phyloP scores from a whole-genome alignment of 2,797 vertebrate genomes.

The Sebastes hubbsi region DNA sequence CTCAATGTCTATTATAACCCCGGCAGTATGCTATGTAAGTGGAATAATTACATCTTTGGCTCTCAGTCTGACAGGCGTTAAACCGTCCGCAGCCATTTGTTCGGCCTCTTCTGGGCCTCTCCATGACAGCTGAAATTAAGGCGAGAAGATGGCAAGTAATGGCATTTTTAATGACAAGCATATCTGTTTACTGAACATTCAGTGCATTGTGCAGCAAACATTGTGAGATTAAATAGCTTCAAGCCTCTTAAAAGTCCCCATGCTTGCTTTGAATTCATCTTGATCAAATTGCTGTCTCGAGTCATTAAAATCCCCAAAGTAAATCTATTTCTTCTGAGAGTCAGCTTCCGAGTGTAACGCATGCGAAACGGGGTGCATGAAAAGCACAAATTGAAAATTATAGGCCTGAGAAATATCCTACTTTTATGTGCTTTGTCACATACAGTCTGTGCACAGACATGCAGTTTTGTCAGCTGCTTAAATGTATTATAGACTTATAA shows the following conservation, averaged over 20 bases:
- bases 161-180: constrained; percentile 48
- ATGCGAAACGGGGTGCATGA: constrained; percentile 14
- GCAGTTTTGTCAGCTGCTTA: constrained; percentile 7
- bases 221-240: constrained; percentile 76
- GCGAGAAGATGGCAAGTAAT: constrained; percentile 40
- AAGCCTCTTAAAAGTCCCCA: constrained; percentile 75
- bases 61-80: constrained; percentile 53
- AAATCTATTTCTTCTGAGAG: constrained; percentile 72
- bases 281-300: constrained; percentile 83
- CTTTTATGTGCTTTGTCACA: background rate
- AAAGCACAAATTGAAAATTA: constrained; percentile 20
- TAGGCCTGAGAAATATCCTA: background rate
- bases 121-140: constrained; percentile 30
- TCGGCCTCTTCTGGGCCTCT: constrained; percentile 36
- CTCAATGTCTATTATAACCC: constrained; percentile 39
- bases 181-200: constrained; percentile 44
- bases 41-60: constrained; percentile 70
- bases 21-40: constrained; percentile 31
- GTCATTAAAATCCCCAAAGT: constrained; percentile 79
- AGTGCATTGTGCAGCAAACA: constrained; percentile 55
- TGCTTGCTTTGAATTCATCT: constrained; percentile 82
- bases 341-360: constrained; percentile 64
- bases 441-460: background rate
- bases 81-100: constrained; percentile 52
- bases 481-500: background rate